A percentile compares a stretch with the other conserved stretches of the same genome.
These are phyloP conservation scores for Epinephelus coioides DNA, from an alignment of 2,797 vertebrate genomes.

Conservation along the genomic window DNA sequence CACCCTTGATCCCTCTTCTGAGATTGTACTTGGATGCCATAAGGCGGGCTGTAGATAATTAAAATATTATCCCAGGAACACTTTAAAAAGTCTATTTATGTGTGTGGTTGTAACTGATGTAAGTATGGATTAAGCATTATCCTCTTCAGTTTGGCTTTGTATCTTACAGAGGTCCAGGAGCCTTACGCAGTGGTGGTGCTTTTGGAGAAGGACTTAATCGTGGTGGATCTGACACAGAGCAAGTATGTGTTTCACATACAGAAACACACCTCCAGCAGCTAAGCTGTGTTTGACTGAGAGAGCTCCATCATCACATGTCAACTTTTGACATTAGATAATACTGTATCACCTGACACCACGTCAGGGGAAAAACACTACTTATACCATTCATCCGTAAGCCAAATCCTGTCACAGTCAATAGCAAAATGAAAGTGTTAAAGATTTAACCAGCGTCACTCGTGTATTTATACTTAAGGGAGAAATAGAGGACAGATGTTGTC, in stretches of 20 bases:
- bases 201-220: constrained; percentile 97
- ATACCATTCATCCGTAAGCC: background rate
- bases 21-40: background rate
- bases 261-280: background rate
- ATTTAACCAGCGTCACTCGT: background rate
- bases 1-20: too few species aligned
- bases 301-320: constrained; percentile 4
- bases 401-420: constrained; percentile 2
- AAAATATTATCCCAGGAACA: background rate
- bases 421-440: constrained; percentile 1
- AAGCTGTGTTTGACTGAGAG: background rate
- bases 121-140: constrained; percentile 1
- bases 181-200: constrained; percentile 97
- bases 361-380: background rate
- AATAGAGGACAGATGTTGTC: background rate
- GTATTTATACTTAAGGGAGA: constrained; percentile 2
- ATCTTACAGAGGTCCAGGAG: constrained; percentile 94
- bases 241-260: constrained; percentile 87
- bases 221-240: constrained; percentile 97
- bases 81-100: background rate
- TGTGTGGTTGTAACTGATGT: background rate
- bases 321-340: background rate
- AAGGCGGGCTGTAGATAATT: background rate
- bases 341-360: background rate
- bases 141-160: constrained; percentile 35